Conservation (phyloP, 2,888 invertebrate genomes). For the Nephrotoma appendiculata region DNA sequence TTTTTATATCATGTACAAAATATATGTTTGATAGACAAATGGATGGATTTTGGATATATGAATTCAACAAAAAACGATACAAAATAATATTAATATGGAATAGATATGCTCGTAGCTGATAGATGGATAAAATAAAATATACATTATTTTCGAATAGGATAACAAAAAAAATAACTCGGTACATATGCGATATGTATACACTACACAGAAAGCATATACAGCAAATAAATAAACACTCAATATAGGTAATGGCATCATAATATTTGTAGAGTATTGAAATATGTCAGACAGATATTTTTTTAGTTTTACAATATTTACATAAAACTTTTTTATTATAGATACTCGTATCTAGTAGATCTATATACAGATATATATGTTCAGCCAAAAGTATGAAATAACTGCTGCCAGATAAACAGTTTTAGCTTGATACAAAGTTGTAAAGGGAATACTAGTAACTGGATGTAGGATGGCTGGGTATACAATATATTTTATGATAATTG, state of each 20-base stretch:
- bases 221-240: not conserved
- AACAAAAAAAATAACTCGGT: not conserved
- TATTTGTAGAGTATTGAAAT: not conserved
- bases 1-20: not conserved
- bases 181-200: not conserved
- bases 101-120: not conserved
- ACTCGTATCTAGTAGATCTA: not conserved
- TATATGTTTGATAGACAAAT: not conserved
- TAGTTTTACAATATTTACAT: not conserved
- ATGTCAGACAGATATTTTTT: not conserved
- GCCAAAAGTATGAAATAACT: not conserved
- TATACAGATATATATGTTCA: not conserved
- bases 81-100: not conserved
- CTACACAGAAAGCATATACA: not conserved
- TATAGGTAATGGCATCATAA: not conserved
- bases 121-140: not conserved
- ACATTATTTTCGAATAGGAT: not conserved
- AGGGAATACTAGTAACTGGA: not conserved
- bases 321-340: not conserved
- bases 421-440: not conserved
- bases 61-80: not conserved
- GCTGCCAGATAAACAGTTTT: not conserved
- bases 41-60: not conserved
- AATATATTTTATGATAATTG: not conserved
- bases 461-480: not conserved